phyloP scores from a whole-genome alignment of 2,888 invertebrate genomes.

The Bombylius major region DNA sequence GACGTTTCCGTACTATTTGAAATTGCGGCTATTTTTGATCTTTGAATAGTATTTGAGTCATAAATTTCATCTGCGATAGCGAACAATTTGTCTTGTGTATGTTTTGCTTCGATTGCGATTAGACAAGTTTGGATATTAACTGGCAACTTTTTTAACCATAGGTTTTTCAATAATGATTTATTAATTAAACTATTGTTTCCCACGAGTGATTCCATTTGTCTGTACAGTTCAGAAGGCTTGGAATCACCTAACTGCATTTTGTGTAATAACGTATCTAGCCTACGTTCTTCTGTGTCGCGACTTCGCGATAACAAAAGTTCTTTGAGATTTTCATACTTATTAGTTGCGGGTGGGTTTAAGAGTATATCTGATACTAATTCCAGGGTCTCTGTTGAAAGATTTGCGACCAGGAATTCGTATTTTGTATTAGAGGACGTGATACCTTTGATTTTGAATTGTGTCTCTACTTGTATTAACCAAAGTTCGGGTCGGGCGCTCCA shows the following conservation, averaged over 20 bases:
- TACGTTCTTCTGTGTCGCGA: conserved; percentile 1
- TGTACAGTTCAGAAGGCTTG: not conserved
- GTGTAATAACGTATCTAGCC: too few species aligned
- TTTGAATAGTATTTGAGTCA: not conserved
- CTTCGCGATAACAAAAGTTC: not conserved
- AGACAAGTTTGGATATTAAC: too few species aligned
- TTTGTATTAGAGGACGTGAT: conserved; percentile 2
- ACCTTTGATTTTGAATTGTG: conserved; percentile 1
- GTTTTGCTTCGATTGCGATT: not conserved
- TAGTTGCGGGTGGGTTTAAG: not conserved
- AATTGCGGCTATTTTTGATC: too few species aligned
- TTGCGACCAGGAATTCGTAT: conserved; percentile 1
- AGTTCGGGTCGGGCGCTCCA: conserved; percentile 5
- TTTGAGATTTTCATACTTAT: conserved; percentile 5
- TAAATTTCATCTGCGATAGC: conserved; percentile 2
- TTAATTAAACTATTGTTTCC: too few species aligned
- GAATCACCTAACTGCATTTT: not conserved
- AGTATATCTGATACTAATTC: conserved; percentile 1
- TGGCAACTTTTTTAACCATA: not conserved
- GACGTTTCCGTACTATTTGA: too few species aligned
- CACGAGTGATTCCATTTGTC: too few species aligned
- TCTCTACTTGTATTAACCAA: conserved; percentile 5
- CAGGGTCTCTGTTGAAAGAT: not conserved
- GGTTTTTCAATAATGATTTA: too few species aligned
- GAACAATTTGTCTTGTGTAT: not conserved